A percentile compares a stretch with the other conserved stretches of the same genome.
These are phyloP conservation scores for Bombus superbus DNA, from an alignment of 1,140 invertebrate species.

Conservation along the genomic window DNA sequence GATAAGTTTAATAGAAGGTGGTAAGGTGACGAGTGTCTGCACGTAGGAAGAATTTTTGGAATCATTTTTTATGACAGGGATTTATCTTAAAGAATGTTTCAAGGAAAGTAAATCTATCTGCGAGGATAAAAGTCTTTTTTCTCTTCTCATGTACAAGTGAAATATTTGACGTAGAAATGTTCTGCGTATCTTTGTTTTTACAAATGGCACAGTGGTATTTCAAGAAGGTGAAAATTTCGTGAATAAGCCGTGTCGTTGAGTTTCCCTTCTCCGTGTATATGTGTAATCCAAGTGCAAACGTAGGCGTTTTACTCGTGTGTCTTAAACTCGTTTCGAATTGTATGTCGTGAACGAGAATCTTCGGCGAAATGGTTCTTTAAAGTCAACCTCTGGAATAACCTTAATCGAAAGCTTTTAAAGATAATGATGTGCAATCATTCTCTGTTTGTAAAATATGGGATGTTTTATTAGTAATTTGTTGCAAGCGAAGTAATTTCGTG, in stretches of 20 bases:
- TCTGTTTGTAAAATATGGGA: background rate
- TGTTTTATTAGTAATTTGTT: background rate
- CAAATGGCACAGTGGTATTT: background rate
- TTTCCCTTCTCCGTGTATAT: slow-evolving; percentile 8
- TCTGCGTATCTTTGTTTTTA: background rate
- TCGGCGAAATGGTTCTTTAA: background rate
- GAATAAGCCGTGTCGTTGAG: background rate
- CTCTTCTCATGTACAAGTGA: background rate
- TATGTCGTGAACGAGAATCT: slow-evolving; percentile 21
- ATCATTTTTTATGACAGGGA: too few species aligned
- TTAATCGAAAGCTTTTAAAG: background rate
- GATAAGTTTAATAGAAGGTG: too few species aligned
- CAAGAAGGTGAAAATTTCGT: background rate
- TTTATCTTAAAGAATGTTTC: too few species aligned
- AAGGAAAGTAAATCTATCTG: too few species aligned
- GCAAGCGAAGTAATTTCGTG: background rate
- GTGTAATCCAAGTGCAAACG: slow-evolving; percentile 24
- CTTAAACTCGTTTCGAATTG: slow-evolving; percentile 24
- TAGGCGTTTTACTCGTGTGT: slow-evolving; percentile 19
- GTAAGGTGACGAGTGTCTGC: too few species aligned
- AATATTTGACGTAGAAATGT: background rate
- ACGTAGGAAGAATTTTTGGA: too few species aligned
- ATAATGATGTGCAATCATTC: background rate
- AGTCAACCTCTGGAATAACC: background rate
- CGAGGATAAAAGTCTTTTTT: too few species aligned